A percentile compares a stretch with the other conserved stretches of the same genome.
Conservation (phyloP, 2,797 vertebrate species). For the Siniperca obscura region DNA sequence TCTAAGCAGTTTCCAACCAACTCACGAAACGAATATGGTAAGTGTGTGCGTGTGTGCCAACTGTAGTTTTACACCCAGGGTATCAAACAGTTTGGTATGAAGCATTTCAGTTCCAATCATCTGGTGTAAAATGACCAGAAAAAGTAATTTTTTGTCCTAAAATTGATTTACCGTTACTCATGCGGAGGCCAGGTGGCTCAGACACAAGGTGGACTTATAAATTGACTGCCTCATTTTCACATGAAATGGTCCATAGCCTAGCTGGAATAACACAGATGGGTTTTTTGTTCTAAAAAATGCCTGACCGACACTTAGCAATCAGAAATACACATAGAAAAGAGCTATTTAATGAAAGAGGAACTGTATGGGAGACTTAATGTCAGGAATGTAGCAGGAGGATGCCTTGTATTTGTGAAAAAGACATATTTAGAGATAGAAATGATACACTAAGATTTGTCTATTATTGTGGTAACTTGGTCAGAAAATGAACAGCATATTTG, state of each 20-base stretch:
- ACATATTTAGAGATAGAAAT: not conserved
- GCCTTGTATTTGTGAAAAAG: not conserved
- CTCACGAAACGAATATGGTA: not conserved
- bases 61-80: too few relatives aligned
- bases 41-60: not conserved
- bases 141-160: not conserved
- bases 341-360: not conserved
- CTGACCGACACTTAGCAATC: not conserved
- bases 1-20: not conserved
- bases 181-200: not conserved
- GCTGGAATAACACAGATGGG: constrained; percentile 20
- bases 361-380: not conserved
- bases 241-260: constrained; percentile 21
- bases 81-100: not conserved
- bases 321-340: not conserved
- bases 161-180: not conserved
- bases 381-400: not conserved
- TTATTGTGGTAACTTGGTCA: not conserved
- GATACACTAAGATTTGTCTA: not conserved
- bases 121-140: not conserved
- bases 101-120: not conserved
- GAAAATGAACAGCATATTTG: not conserved
- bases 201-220: constrained; percentile 5
- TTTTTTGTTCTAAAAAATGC: not conserved
- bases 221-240: not conserved